Conservation (phyloP, 2,797 vertebrate genomes). For the Melanotaenia trifasciata region DNA sequence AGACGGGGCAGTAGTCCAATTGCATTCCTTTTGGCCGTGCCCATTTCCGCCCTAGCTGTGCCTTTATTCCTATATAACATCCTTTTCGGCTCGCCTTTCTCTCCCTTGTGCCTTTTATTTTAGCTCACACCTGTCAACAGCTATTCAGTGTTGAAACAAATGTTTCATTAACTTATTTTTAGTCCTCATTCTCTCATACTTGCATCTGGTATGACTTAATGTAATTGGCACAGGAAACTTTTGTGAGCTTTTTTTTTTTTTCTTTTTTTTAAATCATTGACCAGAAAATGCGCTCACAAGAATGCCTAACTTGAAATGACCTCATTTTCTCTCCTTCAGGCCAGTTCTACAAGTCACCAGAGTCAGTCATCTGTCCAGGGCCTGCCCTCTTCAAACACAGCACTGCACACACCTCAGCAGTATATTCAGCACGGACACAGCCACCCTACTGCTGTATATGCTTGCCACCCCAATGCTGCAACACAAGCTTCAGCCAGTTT, state of each 20-base stretch:
- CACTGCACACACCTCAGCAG: slow-evolving; percentile 63
- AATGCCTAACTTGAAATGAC: slow-evolving; percentile 34
- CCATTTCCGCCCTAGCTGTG: slow-evolving; percentile 21
- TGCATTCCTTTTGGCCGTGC: slow-evolving; percentile 26
- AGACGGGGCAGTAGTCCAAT: slow-evolving; percentile 30
- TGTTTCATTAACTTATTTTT: slow-evolving; percentile 50
- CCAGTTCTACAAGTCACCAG: slow-evolving; percentile 64
- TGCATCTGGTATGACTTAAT: slow-evolving; percentile 31
- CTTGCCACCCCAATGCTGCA: slow-evolving; percentile 64
- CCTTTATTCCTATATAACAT: slow-evolving; percentile 21
- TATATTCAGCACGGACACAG: slow-evolving; percentile 73
- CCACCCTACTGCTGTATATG: slow-evolving; percentile 58
- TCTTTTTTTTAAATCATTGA: background rate
- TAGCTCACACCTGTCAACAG: slow-evolving; percentile 45
- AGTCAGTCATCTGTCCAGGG: slow-evolving; percentile 66
- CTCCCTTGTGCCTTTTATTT: slow-evolving; percentile 46
- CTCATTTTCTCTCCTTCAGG: slow-evolving; percentile 61
- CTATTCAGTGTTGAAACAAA: slow-evolving; percentile 55
- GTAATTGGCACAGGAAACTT: slow-evolving; percentile 3
- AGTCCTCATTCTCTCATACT: slow-evolving; percentile 43
- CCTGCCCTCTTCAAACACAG: slow-evolving; percentile 60
- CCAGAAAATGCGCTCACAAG: background rate
- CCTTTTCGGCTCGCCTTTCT: slow-evolving; percentile 26
- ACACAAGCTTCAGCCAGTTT: slow-evolving; percentile 49
- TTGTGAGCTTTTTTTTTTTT: slow-evolving; percentile 4